A percentile compares a stretch with the other conserved stretches of the same genome.
phyloP scores from a whole-genome alignment of 2,888 invertebrate species.

The Drosophila ustulata region DNA sequence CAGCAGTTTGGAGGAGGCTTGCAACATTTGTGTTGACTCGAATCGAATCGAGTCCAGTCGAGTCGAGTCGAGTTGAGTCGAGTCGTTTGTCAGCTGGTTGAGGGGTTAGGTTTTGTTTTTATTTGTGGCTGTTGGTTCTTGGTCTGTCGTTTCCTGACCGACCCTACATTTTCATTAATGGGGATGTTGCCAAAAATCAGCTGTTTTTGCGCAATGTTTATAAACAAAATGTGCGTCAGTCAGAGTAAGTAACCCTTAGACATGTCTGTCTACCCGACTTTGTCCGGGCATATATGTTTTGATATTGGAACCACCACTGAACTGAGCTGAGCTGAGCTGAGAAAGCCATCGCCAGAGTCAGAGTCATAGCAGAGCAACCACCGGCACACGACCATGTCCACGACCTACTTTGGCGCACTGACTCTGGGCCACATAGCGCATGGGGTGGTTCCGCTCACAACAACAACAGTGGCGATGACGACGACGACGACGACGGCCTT shows the following conservation, averaged over 20 bases:
- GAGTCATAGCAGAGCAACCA: constrained; percentile 41
- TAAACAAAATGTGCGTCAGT: constrained; percentile 68
- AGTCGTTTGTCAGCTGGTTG: constrained; percentile 34
- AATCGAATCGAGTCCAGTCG: constrained; percentile 14
- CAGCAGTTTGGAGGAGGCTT: constrained; percentile 14
- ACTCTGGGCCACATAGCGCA: constrained; percentile 76
- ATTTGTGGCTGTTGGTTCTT: constrained; percentile 2
- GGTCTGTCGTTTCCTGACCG: constrained; percentile 46
- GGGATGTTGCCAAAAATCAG: constrained; percentile 77
- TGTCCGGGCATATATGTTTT: constrained; percentile 50
- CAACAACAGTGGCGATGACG: constrained; percentile 23
- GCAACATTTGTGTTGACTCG: constrained; percentile 8
- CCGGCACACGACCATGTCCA: constrained; percentile 65
- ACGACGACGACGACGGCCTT: constrained; percentile 56
- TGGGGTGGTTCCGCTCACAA: constrained; percentile 80
- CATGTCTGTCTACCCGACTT: constrained; percentile 54
- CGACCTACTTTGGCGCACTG: constrained; percentile 80
- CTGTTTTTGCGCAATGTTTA: constrained; percentile 79
- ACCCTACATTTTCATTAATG: constrained; percentile 49
- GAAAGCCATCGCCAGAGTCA: constrained; percentile 15
- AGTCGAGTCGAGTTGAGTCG: constrained; percentile 7
- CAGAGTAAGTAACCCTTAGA: constrained; percentile 70
- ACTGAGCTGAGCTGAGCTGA: constrained; percentile 23
- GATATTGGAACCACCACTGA: constrained; percentile 77
- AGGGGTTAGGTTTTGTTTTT: constrained; percentile 19